phyloP scores from a whole-genome alignment of 30 jellyfish, hydroid and myxozoan genomes.

The Phacellophora camtschatica region DNA sequence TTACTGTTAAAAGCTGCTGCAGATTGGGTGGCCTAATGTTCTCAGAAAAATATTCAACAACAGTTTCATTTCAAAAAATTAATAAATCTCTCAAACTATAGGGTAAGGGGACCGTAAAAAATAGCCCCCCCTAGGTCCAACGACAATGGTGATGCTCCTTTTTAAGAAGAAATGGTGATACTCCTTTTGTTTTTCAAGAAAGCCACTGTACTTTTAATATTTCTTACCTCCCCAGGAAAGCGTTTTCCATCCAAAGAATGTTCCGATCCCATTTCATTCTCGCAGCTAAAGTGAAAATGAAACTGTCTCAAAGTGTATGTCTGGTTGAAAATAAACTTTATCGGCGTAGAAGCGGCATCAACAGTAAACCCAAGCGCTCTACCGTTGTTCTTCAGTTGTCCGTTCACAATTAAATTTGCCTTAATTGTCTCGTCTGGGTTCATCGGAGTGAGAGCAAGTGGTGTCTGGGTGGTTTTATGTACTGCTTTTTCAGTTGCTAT shows the following conservation, averaged over 20 bases:
- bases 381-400: constrained; percentile 89
- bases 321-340: constrained; percentile 34
- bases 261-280: constrained; percentile 88
- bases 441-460: not conserved
- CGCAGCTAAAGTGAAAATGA: constrained; percentile 97
- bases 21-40: too few relatives aligned
- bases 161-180: not conserved
- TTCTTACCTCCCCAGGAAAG: constrained; percentile 96
- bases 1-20: too few relatives aligned
- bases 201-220: not conserved
- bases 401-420: constrained; percentile 41
- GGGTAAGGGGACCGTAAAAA: too few relatives aligned
- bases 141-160: too few relatives aligned
- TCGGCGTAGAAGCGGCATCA: constrained; percentile 34
- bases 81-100: too few relatives aligned
- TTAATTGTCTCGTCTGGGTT: constrained; percentile 28
- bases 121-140: too few relatives aligned
- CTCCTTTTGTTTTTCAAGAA: not conserved
- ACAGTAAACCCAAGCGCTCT: constrained; percentile 85
- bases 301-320: constrained; percentile 78
- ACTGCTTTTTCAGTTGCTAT: constrained; percentile 36
- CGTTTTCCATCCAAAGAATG: constrained; percentile 89
- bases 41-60: too few relatives aligned
- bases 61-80: too few relatives aligned
- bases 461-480: constrained; percentile 14